phyloP scores from a whole-genome alignment of 2,888 invertebrate genomes.

The Cantharis nigra region DNA sequence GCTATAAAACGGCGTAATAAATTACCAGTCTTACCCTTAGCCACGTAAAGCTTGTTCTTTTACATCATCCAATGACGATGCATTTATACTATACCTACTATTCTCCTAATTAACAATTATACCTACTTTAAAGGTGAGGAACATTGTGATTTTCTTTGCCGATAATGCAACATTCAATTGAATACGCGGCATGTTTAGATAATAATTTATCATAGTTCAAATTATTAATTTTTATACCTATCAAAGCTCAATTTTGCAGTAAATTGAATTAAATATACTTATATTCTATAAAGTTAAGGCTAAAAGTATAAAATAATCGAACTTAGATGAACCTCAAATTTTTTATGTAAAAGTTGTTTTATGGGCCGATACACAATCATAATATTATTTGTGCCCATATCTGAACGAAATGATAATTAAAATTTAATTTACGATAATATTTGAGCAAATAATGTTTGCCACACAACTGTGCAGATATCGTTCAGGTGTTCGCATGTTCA shows the following conservation, averaged over 20 bases:
- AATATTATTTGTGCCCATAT: no score
- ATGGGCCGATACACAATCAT: no score
- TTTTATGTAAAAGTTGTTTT: no score
- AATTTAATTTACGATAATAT: no score
- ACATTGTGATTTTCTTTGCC: conserved; percentile 5
- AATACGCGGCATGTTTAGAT: not conserved
- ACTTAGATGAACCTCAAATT: no score
- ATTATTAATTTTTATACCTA: not conserved
- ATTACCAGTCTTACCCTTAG: conserved; percentile 51
- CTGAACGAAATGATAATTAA: no score
- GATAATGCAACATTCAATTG: not conserved
- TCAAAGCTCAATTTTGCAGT: not conserved
- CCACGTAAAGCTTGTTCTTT: conserved; percentile 21
- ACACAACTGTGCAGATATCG: no score
- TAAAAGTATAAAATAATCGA: no score
- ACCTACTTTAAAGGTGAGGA: not conserved
- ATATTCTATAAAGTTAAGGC: not conserved
- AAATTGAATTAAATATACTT: no score
- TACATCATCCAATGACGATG: conserved; percentile 29
- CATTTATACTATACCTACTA: conserved; percentile 29
- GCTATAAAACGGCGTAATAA: conserved; percentile 51
- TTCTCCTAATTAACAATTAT: conserved; percentile 28
- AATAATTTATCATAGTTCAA: not conserved
- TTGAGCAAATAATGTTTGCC: no score
- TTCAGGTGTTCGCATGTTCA: no score